These are phyloP conservation scores for Loriculus beryllinus DNA, from an alignment of 2,797 vertebrate genomes.

Conservation along the genomic window DNA sequence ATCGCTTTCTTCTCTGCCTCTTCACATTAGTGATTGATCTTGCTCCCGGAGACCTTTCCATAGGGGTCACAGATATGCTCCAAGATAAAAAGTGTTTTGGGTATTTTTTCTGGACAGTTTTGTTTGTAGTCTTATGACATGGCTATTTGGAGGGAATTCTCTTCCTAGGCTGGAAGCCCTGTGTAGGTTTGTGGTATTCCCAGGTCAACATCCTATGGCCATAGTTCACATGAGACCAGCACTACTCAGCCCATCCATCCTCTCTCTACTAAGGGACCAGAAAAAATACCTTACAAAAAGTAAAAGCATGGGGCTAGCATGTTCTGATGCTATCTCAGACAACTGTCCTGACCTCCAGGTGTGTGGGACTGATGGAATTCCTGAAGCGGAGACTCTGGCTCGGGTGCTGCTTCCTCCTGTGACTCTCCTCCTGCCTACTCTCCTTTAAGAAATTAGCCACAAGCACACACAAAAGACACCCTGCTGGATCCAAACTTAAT, in stretches of 20 bases:
- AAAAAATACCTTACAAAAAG: neutral
- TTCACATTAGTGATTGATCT: neutral
- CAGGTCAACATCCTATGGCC: neutral
- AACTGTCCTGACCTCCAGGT: neutral
- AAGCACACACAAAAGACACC: neutral
- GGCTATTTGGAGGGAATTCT: neutral
- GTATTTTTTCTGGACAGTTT: neutral
- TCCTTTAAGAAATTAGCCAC: neutral
- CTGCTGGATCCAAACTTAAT: neutral
- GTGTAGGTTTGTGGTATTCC: neutral
- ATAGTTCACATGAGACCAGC: neutral
- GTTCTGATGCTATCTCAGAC: neutral
- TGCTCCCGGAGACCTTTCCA: neutral
- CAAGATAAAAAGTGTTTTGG: neutral
- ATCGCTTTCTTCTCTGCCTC: neutral
- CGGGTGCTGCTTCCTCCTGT: neutral
- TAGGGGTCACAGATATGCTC: neutral
- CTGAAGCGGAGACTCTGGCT: neutral
- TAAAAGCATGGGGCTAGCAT: neutral
- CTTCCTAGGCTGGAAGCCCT: neutral
- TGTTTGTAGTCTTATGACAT: neutral
- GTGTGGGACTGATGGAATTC: neutral
- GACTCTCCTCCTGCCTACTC: neutral
- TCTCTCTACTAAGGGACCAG: neutral
- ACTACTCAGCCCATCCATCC: neutral